Evolutionary conservation across 2,797 vertebrate genomes (phyloP).

Genomic region (Pteropus rufus): DNA sequence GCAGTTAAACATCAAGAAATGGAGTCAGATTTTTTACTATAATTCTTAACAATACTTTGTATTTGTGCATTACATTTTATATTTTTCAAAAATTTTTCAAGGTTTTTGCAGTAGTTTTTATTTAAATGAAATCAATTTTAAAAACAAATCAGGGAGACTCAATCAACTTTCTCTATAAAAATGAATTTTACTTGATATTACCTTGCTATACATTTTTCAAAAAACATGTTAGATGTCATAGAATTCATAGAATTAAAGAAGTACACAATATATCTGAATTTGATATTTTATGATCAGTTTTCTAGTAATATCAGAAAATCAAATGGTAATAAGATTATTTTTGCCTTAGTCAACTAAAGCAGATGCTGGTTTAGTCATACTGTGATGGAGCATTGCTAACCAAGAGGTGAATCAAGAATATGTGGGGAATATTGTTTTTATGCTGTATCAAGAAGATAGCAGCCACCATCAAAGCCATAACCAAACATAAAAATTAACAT

Average conservation of each 20-base stretch:
- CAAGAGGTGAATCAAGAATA: neutral
- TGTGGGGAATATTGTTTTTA: neutral
- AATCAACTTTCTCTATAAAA: conserved; percentile 18
- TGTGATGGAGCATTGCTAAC: neutral
- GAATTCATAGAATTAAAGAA: neutral
- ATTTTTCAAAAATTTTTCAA: neutral
- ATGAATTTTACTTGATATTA: neutral
- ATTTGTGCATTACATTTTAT: neutral
- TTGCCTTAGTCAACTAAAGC: neutral
- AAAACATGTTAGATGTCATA: neutral
- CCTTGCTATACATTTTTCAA: conserved; percentile 4
- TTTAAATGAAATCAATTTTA: conserved; percentile 14
- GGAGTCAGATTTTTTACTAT: neutral
- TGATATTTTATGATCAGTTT: neutral
- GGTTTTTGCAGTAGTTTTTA: neutral
- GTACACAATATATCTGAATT: neutral
- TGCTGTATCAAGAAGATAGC: neutral
- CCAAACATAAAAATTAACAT: neutral
- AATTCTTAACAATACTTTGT: neutral
- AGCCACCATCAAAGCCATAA: neutral
- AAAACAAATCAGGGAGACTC: neutral
- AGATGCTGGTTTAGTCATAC: neutral
- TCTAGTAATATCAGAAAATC: neutral
- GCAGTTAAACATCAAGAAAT: neutral
- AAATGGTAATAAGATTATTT: neutral